These are phyloP conservation scores for Leucoraja erinaceus DNA, from an alignment of 2,113 vertebrate species.

Conservation along the genomic window DNA sequence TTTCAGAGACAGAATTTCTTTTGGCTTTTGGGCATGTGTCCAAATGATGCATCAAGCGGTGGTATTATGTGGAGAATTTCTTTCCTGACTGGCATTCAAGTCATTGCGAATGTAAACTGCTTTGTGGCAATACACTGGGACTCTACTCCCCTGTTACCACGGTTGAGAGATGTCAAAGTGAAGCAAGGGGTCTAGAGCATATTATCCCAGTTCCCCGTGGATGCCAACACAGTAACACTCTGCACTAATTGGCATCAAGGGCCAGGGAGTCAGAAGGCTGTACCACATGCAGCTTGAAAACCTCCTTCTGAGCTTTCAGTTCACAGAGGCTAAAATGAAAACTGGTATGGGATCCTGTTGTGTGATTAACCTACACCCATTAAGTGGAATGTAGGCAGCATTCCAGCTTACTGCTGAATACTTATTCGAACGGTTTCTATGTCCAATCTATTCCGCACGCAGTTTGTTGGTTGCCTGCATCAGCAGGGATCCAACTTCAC, in stretches of 20 bases:
- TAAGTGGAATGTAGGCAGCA: neutral
- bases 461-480: neutral
- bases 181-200: neutral
- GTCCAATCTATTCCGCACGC: neutral
- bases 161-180: neutral
- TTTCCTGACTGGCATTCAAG: neutral
- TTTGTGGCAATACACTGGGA: neutral
- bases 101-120: neutral
- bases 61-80: neutral
- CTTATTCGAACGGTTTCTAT: neutral
- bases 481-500: neutral
- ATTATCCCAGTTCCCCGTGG: neutral
- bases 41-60: neutral
- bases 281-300: neutral
- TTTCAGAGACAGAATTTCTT: neutral
- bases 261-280: neutral
- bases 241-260: neutral
- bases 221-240: neutral
- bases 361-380: neutral
- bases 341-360: neutral
- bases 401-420: neutral
- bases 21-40: neutral
- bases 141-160: neutral
- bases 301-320: neutral
- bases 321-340: neutral